Conservation (phyloP, 2,113 vertebrate genomes). For the Garra rufa region DNA sequence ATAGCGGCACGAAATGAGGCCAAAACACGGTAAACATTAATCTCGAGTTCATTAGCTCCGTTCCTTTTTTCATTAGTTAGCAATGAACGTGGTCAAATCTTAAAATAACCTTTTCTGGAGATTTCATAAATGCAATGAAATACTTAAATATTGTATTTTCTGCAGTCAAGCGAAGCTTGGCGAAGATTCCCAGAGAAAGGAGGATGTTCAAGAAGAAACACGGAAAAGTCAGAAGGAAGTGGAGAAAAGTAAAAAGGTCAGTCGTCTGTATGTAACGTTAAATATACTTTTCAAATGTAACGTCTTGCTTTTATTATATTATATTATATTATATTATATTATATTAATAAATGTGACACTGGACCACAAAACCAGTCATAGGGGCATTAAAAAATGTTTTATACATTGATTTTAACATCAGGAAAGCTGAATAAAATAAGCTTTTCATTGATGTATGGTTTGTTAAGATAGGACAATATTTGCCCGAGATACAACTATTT, state of each 20-base stretch:
- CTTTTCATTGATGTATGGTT: too few relatives aligned
- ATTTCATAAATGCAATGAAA: not conserved
- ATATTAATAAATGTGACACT: too few relatives aligned
- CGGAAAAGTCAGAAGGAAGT: constrained; percentile 71
- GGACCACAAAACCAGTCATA: too few relatives aligned
- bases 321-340: not conserved
- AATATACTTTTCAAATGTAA: not conserved
- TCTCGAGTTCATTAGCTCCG: constrained; percentile 22
- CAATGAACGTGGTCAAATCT: not conserved
- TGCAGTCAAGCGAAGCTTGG: constrained; percentile 72
- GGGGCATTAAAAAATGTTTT: too few relatives aligned
- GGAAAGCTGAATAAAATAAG: too few relatives aligned
- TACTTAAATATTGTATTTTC: not conserved
- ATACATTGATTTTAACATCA: too few relatives aligned
- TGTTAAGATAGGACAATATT: too few relatives aligned
- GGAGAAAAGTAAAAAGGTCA: constrained; percentile 78
- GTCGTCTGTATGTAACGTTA: not conserved
- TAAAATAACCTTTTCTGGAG: not conserved
- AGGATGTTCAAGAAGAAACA: constrained; percentile 65
- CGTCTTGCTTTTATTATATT: not conserved
- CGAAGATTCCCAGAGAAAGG: constrained; percentile 59
- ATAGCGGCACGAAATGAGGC: constrained; percentile 70
- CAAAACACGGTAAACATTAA: constrained; percentile 68
- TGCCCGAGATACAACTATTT: too few relatives aligned
- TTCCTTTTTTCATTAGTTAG: not conserved